These are phyloP conservation scores for Aspidapion aeneum DNA, from an alignment of 2,888 invertebrate species.

Conservation along the genomic window DNA sequence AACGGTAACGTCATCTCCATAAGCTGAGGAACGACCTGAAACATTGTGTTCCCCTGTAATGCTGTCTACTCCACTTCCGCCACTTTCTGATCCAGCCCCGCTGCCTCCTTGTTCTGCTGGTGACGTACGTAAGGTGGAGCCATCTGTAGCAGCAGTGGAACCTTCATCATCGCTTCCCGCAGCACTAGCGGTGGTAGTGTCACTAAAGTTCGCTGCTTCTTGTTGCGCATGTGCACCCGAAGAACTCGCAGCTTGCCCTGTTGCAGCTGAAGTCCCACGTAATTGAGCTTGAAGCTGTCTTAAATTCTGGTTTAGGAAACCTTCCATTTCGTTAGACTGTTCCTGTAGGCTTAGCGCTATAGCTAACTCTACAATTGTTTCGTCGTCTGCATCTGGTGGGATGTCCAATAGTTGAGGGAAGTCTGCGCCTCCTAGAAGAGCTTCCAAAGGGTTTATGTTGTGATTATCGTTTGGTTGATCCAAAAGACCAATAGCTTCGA, in stretches of 20 bases:
- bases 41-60: slow-evolving; percentile 78
- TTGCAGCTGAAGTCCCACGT: slow-evolving; percentile 25
- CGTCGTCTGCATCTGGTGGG: slow-evolving; percentile 94
- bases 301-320: slow-evolving; percentile 29
- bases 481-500: slow-evolving; percentile 41
- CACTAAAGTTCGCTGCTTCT: slow-evolving; percentile 67
- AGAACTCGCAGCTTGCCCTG: slow-evolving; percentile 26
- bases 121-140: slow-evolving; percentile 83
- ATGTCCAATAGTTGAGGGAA: slow-evolving; percentile 82
- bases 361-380: slow-evolving; percentile 94
- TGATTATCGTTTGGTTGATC: slow-evolving; percentile 32
- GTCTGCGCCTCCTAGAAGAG: slow-evolving; percentile 52
- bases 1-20: slow-evolving; percentile 63
- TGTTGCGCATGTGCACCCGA: slow-evolving; percentile 37
- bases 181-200: slow-evolving; percentile 81
- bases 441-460: slow-evolving; percentile 49
- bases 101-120: slow-evolving; percentile 67
- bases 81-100: slow-evolving; percentile 78
- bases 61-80: slow-evolving; percentile 88
- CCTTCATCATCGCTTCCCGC: slow-evolving; percentile 92
- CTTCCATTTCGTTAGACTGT: background rate
- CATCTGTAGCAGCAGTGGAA: slow-evolving; percentile 92
- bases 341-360: slow-evolving; percentile 88
- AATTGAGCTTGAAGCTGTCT: slow-evolving; percentile 51
- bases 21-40: slow-evolving; percentile 83